Conservation (phyloP, 2,113 vertebrate genomes). For the Thunnus maccoyii region DNA sequence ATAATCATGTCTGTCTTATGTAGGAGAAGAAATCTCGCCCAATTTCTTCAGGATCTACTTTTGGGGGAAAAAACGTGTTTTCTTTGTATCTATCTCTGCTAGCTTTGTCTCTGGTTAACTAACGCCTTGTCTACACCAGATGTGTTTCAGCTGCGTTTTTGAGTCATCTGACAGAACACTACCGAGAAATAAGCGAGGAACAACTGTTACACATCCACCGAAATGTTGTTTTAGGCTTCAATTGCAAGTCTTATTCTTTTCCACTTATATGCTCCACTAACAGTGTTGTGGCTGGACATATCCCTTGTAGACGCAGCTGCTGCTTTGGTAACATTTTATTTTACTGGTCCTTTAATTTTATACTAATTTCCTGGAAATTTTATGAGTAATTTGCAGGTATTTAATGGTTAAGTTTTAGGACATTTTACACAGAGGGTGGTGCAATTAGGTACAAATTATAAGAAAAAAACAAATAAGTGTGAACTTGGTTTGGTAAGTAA, state of each 20-base stretch:
- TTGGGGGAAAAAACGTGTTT: not conserved
- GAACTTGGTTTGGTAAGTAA: too few relatives aligned
- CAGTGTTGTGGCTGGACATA: not conserved
- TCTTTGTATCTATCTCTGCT: not conserved
- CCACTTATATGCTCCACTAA: too few relatives aligned
- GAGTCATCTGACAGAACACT: not conserved
- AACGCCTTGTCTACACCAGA: not conserved
- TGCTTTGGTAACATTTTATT: not conserved
- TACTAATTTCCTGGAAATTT: too few relatives aligned
- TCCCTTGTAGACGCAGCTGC: not conserved
- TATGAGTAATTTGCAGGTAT: too few relatives aligned
- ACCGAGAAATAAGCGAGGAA: not conserved
- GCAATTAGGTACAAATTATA: too few relatives aligned
- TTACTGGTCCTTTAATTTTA: too few relatives aligned
- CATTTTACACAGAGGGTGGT: too few relatives aligned
- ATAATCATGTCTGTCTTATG: constrained; percentile 4
- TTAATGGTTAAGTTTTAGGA: too few relatives aligned
- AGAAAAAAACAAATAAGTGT: too few relatives aligned
- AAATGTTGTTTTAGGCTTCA: not conserved
- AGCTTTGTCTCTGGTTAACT: not conserved
- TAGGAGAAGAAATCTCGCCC: not conserved
- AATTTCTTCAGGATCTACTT: not conserved
- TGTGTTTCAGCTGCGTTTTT: not conserved
- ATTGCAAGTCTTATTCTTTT: not conserved
- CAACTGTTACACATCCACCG: not conserved